Evolutionary conservation across 1,140 invertebrate species (phyloP), one percentile per base, ranked within the genome.

Genomic region (Cheumatopsyche charites): DNA sequence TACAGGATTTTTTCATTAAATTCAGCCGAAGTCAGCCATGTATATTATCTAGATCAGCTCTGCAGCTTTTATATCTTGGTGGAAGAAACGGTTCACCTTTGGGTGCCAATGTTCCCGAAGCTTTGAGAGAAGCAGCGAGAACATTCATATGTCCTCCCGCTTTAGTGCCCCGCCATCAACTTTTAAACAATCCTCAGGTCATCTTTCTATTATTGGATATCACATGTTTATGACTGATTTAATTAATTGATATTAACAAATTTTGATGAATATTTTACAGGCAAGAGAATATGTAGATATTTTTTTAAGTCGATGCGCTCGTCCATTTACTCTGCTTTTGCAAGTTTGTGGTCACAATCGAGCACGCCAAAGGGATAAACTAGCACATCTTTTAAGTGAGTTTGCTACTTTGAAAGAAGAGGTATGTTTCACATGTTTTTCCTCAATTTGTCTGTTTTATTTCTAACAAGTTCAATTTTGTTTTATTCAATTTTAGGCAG

Each of bases 281-380:
- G 91, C 91, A 1, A 92, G 91, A 79, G 92, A 95, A 70, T 94
- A 92, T 80, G 88, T 97, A 0, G 95, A 98, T 77, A 90, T 90
- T 26, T 97, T 98, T 83, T 87, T 98, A 52, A 87, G 86, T 13
- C 92, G 94, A 73, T 97, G 95, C 67, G 89, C 93, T n/a, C 88
- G 91, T 19, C 91, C 96, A 7, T 95, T 98, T 79, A 91, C 90
- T 12, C 90, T 88, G 72, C 85, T 98, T 23, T 85, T 98, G n/a
- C 92, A 96, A 79, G 89, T 96, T 45, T 95, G 92, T 79, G 96
- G 97, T 1, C 95, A 98, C 79, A 99, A 98, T 84, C 85, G 95
- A 73, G 96, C 97, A 1, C 85, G 97, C 29, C 96, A 98, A 81
- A 86, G 96, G 66, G 96, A 98, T 80, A 97, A 97, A 84, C 84